Percentiles rank a stretch among this genome's conserved stretches.
phyloP scores from a whole-genome alignment of 1,140 invertebrate species.

The Megalopta genalis region DNA sequence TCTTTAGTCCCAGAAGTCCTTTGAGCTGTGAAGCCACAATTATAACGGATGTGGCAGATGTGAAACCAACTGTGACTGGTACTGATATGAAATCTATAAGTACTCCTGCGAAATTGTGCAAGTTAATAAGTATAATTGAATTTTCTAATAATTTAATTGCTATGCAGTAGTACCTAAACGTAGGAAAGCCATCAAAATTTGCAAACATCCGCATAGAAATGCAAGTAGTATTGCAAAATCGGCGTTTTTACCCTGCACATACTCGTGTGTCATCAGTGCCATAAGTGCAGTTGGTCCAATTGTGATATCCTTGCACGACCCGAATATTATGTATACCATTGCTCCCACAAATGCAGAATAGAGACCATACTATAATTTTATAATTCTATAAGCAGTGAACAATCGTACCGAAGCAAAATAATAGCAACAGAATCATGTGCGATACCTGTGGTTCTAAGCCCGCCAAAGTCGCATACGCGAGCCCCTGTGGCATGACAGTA shows the following conservation, averaged over 20 bases:
- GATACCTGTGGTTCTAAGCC: constrained; percentile 89
- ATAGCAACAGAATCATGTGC: neutral
- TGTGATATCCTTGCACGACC: constrained; percentile 94
- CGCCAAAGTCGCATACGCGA: constrained; percentile 92
- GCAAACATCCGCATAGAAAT: constrained; percentile 90
- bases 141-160: too few relatives aligned
- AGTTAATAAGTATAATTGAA: neutral
- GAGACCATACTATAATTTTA: constrained; percentile 87
- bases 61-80: constrained; percentile 96
- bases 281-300: constrained; percentile 92
- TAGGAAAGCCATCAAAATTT: constrained; percentile 90
- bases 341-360: constrained; percentile 96
- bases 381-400: too few relatives aligned
- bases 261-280: constrained; percentile 90
- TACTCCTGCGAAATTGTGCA: constrained; percentile 86
- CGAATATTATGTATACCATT: constrained; percentile 94
- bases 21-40: constrained; percentile 94
- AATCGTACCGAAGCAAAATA: too few relatives aligned
- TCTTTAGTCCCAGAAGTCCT: constrained; percentile 88
- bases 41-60: constrained; percentile 95
- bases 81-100: constrained; percentile 96
- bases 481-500: constrained; percentile 93
- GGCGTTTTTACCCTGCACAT: constrained; percentile 84
- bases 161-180: constrained; percentile 83
- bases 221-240: constrained; percentile 92